These are phyloP conservation scores for Lagria hirta DNA, from an alignment of 2,888 invertebrate species.

Conservation along the genomic window DNA sequence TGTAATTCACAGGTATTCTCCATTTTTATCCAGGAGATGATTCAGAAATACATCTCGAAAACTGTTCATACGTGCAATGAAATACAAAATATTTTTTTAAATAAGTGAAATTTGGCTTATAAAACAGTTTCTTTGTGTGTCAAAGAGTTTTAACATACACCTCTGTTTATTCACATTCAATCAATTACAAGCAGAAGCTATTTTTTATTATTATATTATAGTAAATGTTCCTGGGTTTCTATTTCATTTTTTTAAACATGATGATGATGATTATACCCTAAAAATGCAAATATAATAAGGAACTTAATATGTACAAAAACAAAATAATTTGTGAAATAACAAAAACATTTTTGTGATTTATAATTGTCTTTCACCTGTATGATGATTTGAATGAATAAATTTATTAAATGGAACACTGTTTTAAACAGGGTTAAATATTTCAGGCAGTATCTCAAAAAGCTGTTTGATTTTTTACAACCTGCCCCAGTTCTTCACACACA, in stretches of 20 bases:
- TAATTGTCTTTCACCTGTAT: slow-evolving; percentile 5
- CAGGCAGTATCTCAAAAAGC: slow-evolving; percentile 45
- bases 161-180: slow-evolving; percentile 36
- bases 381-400: slow-evolving; percentile 23
- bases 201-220: slow-evolving; percentile 34
- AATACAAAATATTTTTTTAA: slow-evolving; percentile 31
- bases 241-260: slow-evolving; percentile 27
- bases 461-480: slow-evolving; percentile 36
- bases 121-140: slow-evolving; percentile 36
- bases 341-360: slow-evolving; percentile 11
- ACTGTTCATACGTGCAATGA: slow-evolving; percentile 24
- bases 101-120: slow-evolving; percentile 38
- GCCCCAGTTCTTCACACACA: slow-evolving; percentile 24
- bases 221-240: slow-evolving; percentile 33
- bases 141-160: slow-evolving; percentile 30
- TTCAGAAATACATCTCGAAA: slow-evolving; percentile 16
- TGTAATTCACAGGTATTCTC: slow-evolving; percentile 1
- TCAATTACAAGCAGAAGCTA: slow-evolving; percentile 45
- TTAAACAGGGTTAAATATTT: slow-evolving; percentile 35
- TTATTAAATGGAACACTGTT: slow-evolving; percentile 44
- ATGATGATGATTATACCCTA: slow-evolving; percentile 23
- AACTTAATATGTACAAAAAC: slow-evolving; percentile 34
- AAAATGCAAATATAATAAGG: slow-evolving; percentile 32
- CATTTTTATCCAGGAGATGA: slow-evolving; percentile 5
- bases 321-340: slow-evolving; percentile 7